Evolutionary conservation across 2,888 invertebrate species (phyloP).

Genomic region (Camponotus fellah): DNA sequence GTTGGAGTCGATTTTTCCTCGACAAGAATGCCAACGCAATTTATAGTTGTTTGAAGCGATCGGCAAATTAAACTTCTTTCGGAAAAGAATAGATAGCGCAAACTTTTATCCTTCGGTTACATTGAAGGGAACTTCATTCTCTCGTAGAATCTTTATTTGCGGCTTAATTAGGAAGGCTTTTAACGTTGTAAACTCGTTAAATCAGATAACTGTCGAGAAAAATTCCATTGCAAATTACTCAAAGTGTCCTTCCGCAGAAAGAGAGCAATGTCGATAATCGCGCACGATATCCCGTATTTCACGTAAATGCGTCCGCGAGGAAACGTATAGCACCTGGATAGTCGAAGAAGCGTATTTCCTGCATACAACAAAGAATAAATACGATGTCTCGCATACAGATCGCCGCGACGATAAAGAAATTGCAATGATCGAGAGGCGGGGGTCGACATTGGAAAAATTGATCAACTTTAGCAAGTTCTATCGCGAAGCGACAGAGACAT

Average conservation of each 20-base stretch:
- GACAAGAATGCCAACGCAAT: conserved; percentile 25
- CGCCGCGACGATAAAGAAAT: neutral
- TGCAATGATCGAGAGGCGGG: neutral
- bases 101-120: conserved; percentile 35
- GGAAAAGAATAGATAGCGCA: conserved; percentile 23
- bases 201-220: conserved; percentile 2
- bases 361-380: neutral
- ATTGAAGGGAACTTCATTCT: conserved; percentile 24
- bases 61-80: conserved; percentile 37
- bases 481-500: conserved; percentile 6
- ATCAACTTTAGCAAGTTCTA: conserved; percentile 17
- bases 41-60: conserved; percentile 42
- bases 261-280: neutral
- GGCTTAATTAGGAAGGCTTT: conserved; percentile 41
- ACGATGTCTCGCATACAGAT: conserved; percentile 26
- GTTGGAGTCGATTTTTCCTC: conserved; percentile 45
- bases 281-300: conserved; percentile 1
- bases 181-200: conserved; percentile 27
- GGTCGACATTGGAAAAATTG: conserved; percentile 35
- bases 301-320: conserved; percentile 3
- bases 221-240: conserved; percentile 21
- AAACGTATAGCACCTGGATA: neutral
- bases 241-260: neutral
- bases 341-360: too few relatives aligned
- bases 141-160: conserved; percentile 39